Evolutionary conservation across 1,140 invertebrate species (phyloP), one percentile per base, ranked within the genome.

Genomic region (Mylabris phalerata): DNA sequence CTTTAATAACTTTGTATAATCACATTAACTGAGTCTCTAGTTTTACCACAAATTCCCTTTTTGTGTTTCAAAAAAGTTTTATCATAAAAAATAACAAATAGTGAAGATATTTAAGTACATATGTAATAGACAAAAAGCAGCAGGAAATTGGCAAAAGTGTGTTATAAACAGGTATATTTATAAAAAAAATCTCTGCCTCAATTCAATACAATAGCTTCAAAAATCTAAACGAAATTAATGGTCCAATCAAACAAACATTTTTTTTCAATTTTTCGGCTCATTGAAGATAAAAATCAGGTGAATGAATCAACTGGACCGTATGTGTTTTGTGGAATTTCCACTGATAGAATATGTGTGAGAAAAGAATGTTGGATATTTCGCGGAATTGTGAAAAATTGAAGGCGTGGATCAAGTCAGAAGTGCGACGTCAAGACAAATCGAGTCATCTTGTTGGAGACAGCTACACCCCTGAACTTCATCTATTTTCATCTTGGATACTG

Each of bases 381-480:
- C 38, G 32, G 51, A 54, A 54, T 54, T 55, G 52, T 55, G 48
- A 55, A 55, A 55, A 55, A 55, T 55, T 55, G 43, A 19, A 55
- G 52, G 52, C 32, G 52, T 40, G 44, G 43, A 55, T 55, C 43
- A 48, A 55, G 52, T 55, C 45, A 55, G 44, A 40, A 55, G 44
- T 46, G 52, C 52, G 44, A 55, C 52, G 38, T 38, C 13, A 46
- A 46, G 52, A 55, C 52, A 55, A 55, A 55, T 55, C 52, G 52
- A 55, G 52, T 55, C 52, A 55, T 55, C 45, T 55, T 45, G 41
- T 40, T 48, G 52, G 52, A 55, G 52, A 55, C 52, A 55, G 52
- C 45, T 55, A 39, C 25, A 46, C 45, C 52, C 52, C 52, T 55
- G 44, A 40, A 55, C 52, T 55, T 55, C 52, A 55, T 55, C 44